Percentiles rank a stretch among this genome's conserved stretches.
Conservation (phyloP, 1,140 invertebrate species). For the Lucilia cuprina region DNA sequence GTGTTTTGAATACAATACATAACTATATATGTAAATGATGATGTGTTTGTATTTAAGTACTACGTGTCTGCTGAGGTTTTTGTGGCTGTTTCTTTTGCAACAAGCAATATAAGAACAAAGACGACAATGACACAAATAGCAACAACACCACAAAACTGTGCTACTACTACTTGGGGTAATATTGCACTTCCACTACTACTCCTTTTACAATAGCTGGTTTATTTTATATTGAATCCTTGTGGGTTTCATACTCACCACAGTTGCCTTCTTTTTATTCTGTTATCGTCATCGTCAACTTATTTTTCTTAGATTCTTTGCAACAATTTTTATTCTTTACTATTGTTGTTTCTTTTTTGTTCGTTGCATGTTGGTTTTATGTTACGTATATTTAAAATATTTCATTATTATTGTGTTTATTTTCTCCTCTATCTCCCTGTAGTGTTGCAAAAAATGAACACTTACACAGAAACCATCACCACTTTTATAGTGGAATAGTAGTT, state of each 20-base stretch:
- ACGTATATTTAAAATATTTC: background rate
- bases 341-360: background rate
- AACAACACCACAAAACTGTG: background rate
- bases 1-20: too few species aligned
- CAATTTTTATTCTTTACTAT: background rate
- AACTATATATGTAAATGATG: too few species aligned
- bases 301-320: background rate
- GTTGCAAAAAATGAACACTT: background rate
- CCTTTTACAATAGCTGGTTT: background rate
- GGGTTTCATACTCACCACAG: background rate
- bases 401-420: background rate
- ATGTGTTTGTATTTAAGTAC: background rate
- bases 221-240: conserved; percentile 7
- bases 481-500: background rate
- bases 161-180: background rate
- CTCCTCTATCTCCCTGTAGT: background rate
- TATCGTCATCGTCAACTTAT: background rate
- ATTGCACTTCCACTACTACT: background rate
- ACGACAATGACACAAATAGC: background rate
- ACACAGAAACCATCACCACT: background rate
- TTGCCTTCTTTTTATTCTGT: background rate
- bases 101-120: background rate
- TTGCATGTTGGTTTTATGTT: background rate
- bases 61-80: background rate
- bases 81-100: background rate